A percentile compares a stretch with the other conserved stretches of the same genome.
Evolutionary conservation across 2,888 invertebrate species (phyloP).

Genomic region (Drosophila suboccidentalis): DNA sequence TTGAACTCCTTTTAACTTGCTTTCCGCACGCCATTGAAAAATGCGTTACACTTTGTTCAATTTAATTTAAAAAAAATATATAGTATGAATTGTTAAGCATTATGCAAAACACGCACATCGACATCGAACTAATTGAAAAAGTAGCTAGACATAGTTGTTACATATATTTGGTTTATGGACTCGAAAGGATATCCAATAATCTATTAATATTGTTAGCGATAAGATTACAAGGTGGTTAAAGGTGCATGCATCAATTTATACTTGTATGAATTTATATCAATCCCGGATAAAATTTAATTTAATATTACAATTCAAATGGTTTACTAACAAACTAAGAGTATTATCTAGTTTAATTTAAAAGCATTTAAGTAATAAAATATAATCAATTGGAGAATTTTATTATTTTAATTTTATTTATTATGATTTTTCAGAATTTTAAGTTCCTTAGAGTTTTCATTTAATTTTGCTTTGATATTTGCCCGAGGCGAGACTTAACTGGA

Average conservation of each 20-base stretch:
- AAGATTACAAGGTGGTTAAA: conserved; percentile 21
- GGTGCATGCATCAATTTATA: conserved; percentile 43
- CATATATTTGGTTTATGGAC: conserved; percentile 46
- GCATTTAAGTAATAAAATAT: conserved; percentile 25
- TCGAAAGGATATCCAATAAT: conserved; percentile 8
- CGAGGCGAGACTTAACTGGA: background rate
- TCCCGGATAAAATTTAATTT: conserved; percentile 9
- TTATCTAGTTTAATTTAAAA: conserved; percentile 11
- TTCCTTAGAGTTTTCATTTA: background rate
- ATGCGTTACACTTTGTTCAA: conserved; percentile 8
- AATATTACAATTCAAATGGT: conserved; percentile 21
- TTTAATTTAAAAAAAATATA: background rate
- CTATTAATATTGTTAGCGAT: conserved; percentile 15
- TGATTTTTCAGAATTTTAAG: conserved; percentile 6
- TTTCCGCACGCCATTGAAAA: conserved; percentile 21
- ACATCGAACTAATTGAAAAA: conserved; percentile 49
- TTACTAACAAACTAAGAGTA: conserved; percentile 37
- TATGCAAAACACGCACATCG: conserved; percentile 75
- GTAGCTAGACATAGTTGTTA: conserved; percentile 27
- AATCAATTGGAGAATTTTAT: conserved; percentile 1
- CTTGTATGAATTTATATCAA: conserved; percentile 17
- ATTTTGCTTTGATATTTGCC: background rate
- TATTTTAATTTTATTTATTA: conserved; percentile 1
- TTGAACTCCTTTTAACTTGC: conserved; percentile 36
- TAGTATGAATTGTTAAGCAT: conserved; percentile 47